A percentile compares a stretch with the other conserved stretches of the same genome.
Evolutionary conservation across 2,888 invertebrate genomes (phyloP).

Genomic region (Mimas tiliae): DNA sequence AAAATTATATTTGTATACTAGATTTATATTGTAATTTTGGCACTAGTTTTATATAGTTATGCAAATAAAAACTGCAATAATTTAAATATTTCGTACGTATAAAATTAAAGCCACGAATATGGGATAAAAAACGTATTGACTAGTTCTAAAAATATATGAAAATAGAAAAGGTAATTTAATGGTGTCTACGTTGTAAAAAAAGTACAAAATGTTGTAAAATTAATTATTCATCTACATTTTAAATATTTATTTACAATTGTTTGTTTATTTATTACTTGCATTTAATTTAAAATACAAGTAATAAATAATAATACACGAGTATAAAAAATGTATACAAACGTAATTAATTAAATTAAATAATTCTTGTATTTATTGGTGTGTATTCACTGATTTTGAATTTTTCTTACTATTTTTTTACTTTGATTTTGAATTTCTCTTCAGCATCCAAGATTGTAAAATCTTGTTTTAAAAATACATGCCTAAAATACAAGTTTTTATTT

Average conservation of each 20-base stretch:
- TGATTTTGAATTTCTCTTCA: not conserved
- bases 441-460: no score
- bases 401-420: not conserved
- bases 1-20: not conserved
- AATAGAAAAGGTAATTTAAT: constrained; percentile 13
- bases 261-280: constrained; percentile 28
- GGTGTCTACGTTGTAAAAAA: constrained; percentile 1
- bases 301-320: not conserved
- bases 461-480: not conserved
- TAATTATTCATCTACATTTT: constrained; percentile 30
- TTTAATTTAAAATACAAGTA: constrained; percentile 31
- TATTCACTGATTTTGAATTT: not conserved
- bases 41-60: not conserved
- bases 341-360: constrained; percentile 26
- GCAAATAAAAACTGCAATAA: constrained; percentile 15
- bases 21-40: not conserved
- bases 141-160: constrained; percentile 58
- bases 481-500: not conserved
- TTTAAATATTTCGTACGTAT: constrained; percentile 28
- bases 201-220: constrained; percentile 36
- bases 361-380: not conserved
- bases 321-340: constrained; percentile 19
- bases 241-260: constrained; percentile 24
- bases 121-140: constrained; percentile 52
- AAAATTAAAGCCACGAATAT: constrained; percentile 45